These are phyloP conservation scores for Cephonodes hylas DNA, from an alignment of 2,888 invertebrate species.

Conservation along the genomic window DNA sequence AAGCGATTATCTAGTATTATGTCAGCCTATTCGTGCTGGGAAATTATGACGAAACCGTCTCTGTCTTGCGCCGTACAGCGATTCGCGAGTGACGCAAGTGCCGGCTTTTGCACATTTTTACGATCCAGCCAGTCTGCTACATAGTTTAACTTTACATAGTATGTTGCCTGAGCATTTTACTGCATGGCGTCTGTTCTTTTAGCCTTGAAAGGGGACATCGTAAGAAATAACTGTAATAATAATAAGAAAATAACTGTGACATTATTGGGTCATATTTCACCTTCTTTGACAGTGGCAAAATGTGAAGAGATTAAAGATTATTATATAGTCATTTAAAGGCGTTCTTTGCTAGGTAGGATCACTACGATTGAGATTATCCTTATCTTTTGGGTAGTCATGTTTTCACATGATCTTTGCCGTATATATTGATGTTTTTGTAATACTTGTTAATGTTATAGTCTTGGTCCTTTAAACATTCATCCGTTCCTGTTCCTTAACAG, in stretches of 20 bases:
- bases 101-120: slow-evolving; percentile 62
- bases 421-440: too few species aligned
- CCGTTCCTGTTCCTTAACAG: too few species aligned
- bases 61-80: slow-evolving; percentile 22
- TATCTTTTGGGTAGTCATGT: too few species aligned
- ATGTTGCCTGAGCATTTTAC: neutral
- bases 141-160: slow-evolving; percentile 9
- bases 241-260: neutral
- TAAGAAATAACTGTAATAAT: neutral
- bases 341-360: too few species aligned
- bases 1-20: too few species aligned
- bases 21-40: too few species aligned
- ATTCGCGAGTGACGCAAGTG: slow-evolving; percentile 56
- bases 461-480: too few species aligned
- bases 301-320: too few species aligned
- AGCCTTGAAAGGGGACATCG: neutral
- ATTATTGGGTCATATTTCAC: neutral
- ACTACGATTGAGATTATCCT: too few species aligned
- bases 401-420: too few species aligned
- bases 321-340: too few species aligned
- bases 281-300: neutral
- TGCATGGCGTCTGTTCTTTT: neutral
- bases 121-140: slow-evolving; percentile 39
- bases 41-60: slow-evolving; percentile 19
- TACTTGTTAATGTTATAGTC: too few species aligned